Evolutionary conservation across 1,140 invertebrate species (phyloP), one percentile per base, ranked within the genome.

Genomic region (Vanessa tameamea): DNA sequence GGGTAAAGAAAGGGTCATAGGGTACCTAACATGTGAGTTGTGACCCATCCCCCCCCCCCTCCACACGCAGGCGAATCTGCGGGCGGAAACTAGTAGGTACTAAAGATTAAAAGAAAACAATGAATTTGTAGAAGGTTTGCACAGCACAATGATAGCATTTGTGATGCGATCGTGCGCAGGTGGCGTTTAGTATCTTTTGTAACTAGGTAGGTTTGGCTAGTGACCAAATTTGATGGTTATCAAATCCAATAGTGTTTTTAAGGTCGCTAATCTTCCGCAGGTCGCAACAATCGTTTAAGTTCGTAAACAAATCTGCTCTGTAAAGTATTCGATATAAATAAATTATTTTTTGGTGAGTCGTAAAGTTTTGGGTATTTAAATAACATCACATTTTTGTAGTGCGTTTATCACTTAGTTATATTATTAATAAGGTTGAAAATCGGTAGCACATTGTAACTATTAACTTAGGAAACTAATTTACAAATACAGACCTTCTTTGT

Each of bases 261-360:
- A 63, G 26, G 23, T 47, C 9, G 14, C 63, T 77, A 73, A 66
- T 85, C 80, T 89, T 91, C 73, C 87, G 66, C 88, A 89, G 88
- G 88, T 89, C 88, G 66, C 77, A 81, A 79, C 69, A 85, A 88
- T 74, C 84, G 82, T 83, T 85, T 85, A 87, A 85, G 80, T 86
- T 69, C 66, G 23, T 85, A 73, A 72, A 47, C 23, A 77, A 73
- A 26, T 72, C 71, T 61, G 66, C 53, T 72, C 65, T 67, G 47
- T 72, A 64, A 69, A 72, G 63, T 75, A 74, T 76, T 69, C 66
- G 71, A 20, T 75, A 76, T 75, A 70, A 13, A 9, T 77, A 64
- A 65, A 66, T 51, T 69, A 75, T 57, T 47, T 51, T 53, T 82
- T 77, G 84, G 84, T 86, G 84, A 86, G 84, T 86, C 61, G 13